Conservation (phyloP, 2,797 vertebrate species). For the Zalophus californianus region DNA sequence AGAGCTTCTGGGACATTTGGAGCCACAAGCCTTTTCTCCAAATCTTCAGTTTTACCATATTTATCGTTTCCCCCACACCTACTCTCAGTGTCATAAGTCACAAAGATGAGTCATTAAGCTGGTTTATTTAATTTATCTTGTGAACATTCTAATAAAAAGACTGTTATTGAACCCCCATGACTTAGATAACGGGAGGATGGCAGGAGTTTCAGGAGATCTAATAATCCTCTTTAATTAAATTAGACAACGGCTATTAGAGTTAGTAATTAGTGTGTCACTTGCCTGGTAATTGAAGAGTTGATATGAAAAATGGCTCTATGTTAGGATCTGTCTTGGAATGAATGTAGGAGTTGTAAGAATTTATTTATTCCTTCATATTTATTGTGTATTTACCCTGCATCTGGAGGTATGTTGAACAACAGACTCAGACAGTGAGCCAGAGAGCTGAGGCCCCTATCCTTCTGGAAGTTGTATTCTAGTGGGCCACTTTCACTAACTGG, state of each 20-base stretch:
- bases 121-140: slow-evolving; percentile 63
- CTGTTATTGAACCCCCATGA: slow-evolving; percentile 39
- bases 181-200: background rate
- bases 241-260: slow-evolving; percentile 45
- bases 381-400: background rate
- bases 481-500: background rate
- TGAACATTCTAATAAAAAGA: slow-evolving; percentile 54
- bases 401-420: background rate
- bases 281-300: slow-evolving; percentile 43
- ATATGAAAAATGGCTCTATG: slow-evolving; percentile 44
- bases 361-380: background rate
- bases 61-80: background rate
- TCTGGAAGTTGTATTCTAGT: background rate
- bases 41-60: background rate
- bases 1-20: background rate
- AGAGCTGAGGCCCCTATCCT: background rate
- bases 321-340: background rate
- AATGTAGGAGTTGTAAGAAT: background rate
- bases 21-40: background rate
- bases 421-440: background rate
- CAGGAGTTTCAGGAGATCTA: slow-evolving; percentile 7
- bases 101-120: background rate
- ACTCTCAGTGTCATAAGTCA: background rate
- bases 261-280: slow-evolving; percentile 53
- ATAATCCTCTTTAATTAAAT: slow-evolving; percentile 68